A percentile compares a stretch with the other conserved stretches of the same genome.
Evolutionary conservation across 2,113 vertebrate species (phyloP).

Genomic region (Melanerpes formicivorus): DNA sequence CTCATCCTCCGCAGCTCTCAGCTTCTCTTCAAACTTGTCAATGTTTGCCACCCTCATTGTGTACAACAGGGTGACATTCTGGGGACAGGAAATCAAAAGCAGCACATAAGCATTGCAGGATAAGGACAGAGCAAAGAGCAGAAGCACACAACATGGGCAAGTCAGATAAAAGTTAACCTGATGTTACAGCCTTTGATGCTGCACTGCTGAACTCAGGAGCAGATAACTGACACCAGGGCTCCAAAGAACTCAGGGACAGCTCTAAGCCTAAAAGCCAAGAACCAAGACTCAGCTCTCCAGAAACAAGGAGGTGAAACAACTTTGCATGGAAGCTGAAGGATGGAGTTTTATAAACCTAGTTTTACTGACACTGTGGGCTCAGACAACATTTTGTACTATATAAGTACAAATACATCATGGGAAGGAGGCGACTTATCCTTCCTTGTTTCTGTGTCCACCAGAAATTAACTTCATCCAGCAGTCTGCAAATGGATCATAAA

Average conservation of each 20-base stretch:
- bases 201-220: fast-evolving
- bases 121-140: background rate
- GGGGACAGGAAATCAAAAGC: constrained; percentile 9
- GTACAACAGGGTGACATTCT: constrained; percentile 87
- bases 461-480: background rate
- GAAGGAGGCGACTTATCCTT: background rate
- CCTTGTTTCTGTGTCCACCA: background rate
- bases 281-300: background rate
- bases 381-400: background rate
- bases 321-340: background rate
- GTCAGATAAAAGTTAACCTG: background rate
- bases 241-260: background rate
- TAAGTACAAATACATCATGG: background rate
- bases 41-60: constrained; percentile 96
- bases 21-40: constrained; percentile 97
- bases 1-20: constrained; percentile 91
- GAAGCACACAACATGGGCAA: background rate
- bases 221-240: background rate
- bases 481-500: background rate
- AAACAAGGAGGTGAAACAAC: background rate
- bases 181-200: background rate
- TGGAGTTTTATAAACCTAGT: background rate
- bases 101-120: fast-evolving
- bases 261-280: background rate
- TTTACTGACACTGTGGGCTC: background rate